Evolutionary conservation across 2,888 invertebrate species (phyloP).

Genomic region (Torymus tubicola): DNA sequence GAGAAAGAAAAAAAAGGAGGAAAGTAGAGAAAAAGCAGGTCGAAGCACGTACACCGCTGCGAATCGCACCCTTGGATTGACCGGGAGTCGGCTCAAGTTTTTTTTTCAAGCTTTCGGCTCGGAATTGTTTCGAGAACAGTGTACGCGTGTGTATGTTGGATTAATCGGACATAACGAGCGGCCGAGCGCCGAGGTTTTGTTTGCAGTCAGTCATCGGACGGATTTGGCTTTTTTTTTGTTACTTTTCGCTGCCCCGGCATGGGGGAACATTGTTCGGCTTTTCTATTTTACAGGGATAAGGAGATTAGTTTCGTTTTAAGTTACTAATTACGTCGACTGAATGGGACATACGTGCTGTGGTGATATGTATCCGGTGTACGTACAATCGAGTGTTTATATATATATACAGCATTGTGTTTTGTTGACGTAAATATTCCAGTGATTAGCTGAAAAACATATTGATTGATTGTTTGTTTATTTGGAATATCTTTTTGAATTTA

Average conservation of each 20-base stretch:
- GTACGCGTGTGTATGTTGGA: conserved; percentile 28
- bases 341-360: conserved; percentile 20
- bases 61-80: conserved; percentile 30
- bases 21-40: conserved; percentile 54
- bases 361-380: neutral
- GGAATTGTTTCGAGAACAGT: conserved; percentile 47
- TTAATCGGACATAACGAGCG: conserved; percentile 59
- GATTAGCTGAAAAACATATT: no score
- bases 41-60: conserved; percentile 29
- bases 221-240: conserved; percentile 47
- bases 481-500: no score
- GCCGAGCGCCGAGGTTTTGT: conserved; percentile 49
- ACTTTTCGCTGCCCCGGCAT: conserved; percentile 1
- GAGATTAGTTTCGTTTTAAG: conserved; percentile 59
- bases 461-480: no score
- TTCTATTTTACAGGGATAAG: conserved; percentile 55
- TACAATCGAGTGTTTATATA: neutral
- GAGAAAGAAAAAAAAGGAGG: conserved; percentile 35
- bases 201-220: conserved; percentile 54
- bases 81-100: conserved; percentile 30
- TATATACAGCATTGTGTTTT: no score
- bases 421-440: no score
- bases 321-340: conserved; percentile 54
- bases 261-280: conserved; percentile 45
- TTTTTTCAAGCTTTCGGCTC: conserved; percentile 31